phyloP scores from a whole-genome alignment of 2,113 vertebrate genomes.

The Mohoua ochrocephala region DNA sequence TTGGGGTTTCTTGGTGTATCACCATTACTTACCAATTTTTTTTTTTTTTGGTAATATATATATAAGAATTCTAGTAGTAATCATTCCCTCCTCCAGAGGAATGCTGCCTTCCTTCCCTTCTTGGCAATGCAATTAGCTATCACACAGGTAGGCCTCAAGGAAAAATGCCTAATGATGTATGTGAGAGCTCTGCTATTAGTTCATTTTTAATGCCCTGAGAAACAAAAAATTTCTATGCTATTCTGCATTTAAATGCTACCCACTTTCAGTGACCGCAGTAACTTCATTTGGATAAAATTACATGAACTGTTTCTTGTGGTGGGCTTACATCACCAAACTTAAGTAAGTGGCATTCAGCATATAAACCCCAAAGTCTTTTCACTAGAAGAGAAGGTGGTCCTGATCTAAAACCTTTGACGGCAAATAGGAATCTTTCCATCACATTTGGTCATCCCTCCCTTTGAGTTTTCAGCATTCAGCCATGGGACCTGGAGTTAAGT shows the following conservation, averaged over 20 bases:
- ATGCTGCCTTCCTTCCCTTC: neutral
- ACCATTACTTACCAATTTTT: neutral
- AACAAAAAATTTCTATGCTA: neutral
- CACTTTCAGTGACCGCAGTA: neutral
- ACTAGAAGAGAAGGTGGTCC: neutral
- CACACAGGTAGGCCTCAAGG: neutral
- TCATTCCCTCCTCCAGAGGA: neutral
- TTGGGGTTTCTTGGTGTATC: neutral
- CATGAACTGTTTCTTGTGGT: neutral
- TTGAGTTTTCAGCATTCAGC: neutral
- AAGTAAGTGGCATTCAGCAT: neutral
- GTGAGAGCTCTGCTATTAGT: neutral
- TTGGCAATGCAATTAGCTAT: neutral
- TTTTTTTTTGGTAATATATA: neutral
- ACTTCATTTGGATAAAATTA: neutral
- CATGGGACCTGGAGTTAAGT: neutral
- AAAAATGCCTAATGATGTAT: neutral
- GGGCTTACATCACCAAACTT: neutral
- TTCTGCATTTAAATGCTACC: neutral
- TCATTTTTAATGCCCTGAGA: neutral
- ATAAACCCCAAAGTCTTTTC: neutral
- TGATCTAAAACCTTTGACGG: neutral
- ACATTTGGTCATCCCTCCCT: fast-evolving
- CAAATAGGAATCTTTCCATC: neutral
- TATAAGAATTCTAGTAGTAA: neutral